Base-by-base conservation (phyloP, 2,797 vertebrate genomes). In the Alectoris magna region DNA sequence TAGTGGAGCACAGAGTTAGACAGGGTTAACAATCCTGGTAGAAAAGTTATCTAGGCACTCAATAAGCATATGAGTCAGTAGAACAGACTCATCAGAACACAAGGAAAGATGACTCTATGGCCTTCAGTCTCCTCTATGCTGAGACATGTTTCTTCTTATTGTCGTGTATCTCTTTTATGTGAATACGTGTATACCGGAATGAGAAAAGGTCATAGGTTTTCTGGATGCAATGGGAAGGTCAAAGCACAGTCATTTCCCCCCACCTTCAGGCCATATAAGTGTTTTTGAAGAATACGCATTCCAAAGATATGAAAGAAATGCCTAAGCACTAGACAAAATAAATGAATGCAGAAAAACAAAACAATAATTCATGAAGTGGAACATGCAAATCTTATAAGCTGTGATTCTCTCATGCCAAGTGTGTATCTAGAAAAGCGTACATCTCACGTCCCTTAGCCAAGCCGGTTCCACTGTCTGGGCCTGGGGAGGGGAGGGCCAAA, bases 281-380 rank as follows among this genome's bases (percentile, higher is more conserved):
- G 7, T 85, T 87, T 88, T 84, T 90, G 69, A 76, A 84, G 69
- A 14, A 91, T 86, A 78, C 3, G 46, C 60, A 87, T 94, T 94
- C 84, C 88, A 79, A 91, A 58, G 41, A 70, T 82, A 94, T 88
- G 55, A 88, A 92, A 91, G 34, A 94, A 90, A 93, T 81, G 24
- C 39, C 59, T 73, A 76, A 76, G 60, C 48, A 39, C 24, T 21
- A 82, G 69, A 49, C 44, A 74, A 41, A 91, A 88, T 84, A 90
- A 81, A 75, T 53, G 55, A 84, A 86, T 68, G 68, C 38, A 62
- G 69, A 74, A 94, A 94, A 53, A 53, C 39, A 73, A 73, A 90
- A 68, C 71, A 84, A 26, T 64, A 91, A 69, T 36, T 93, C 34
- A 64, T 84, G 3, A 79, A 73, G 44, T 3, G 18, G 44, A 87